Evolutionary conservation across 1,140 invertebrate species (phyloP), one percentile per base, ranked within the genome.

Genomic region (Pinna nobilis): DNA sequence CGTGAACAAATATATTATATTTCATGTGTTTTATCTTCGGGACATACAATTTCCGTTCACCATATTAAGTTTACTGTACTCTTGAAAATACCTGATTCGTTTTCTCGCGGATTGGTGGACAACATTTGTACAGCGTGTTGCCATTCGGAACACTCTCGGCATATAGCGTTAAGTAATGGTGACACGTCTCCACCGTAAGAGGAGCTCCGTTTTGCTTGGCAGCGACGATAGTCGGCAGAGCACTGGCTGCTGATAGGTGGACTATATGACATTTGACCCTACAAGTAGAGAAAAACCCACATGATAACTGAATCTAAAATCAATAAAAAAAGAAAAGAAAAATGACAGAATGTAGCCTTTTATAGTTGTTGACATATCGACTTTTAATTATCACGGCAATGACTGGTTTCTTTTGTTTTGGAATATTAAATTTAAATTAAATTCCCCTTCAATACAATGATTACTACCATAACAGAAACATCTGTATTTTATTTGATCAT

Each of bases 131-230:
- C 80, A 94, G 90, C 1, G 93, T 93, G 3, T 90, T 91, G 3
- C 90, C 90, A 39, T 90, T 85, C 13, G 92, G 92, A 28, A 94
- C 90, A 39, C 92, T 85, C 78, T 93, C 92, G 18, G 93, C 90
- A 37, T 88, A 87, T 11, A 94, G 81, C 1, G 90, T 90, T n/a
- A 94, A 86, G 84, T 94, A 94, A 83, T 94, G 94, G 67, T 93
- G 92, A 83, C 93, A 94, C 0, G 94, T 94, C 84, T 94, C 94
- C 0, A 92, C 92, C 0, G 92, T 93, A 20, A 94, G 84, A 70
- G 82, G 86, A 4, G 84, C 88, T 5, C 90, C 90, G 5, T 81
- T 77, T 32, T 80, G 64, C 70, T 91, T 91, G 13, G 90, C 88
- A 55, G 89, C 76, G 11, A 80, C 70, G 18, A 92, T 86, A 37